These are phyloP conservation scores for Formica selysi DNA, from an alignment of 1,140 invertebrate genomes.

Conservation along the genomic window DNA sequence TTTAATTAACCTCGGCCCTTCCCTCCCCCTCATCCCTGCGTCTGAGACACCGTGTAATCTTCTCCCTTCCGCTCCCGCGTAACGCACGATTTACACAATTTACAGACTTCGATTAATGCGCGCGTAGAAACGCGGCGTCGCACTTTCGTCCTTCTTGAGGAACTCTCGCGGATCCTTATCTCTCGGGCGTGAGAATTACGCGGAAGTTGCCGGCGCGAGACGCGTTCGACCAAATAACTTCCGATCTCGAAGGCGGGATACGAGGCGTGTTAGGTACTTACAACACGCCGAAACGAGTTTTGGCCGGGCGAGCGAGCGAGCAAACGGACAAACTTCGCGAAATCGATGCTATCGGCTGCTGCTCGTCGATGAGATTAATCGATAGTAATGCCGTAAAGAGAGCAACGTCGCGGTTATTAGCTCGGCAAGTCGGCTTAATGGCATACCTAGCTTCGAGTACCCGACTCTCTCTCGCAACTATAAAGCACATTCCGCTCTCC, in stretches of 20 bases:
- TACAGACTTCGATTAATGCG: conserved; percentile 26
- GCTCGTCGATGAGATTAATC: conserved; percentile 72
- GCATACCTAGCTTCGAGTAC: conserved; percentile 48
- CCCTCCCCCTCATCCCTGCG: not conserved
- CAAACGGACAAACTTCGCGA: conserved; percentile 42
- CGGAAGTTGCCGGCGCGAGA: conserved; percentile 32
- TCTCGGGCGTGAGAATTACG: conserved; percentile 28
- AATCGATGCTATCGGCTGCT: conserved; percentile 41
- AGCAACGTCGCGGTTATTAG: conserved; percentile 70
- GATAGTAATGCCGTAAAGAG: conserved; percentile 69
- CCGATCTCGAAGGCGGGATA: conserved; percentile 1
- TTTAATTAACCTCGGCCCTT: conserved; percentile 45
- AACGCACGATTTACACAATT: conserved; percentile 3
- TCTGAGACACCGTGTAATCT: conserved; percentile 14
- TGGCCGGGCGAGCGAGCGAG: not conserved
- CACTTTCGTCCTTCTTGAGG: conserved; percentile 8
- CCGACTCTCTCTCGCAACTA: conserved; percentile 24
- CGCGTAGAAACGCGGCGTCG: not conserved
- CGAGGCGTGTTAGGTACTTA: not conserved
- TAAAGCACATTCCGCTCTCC: conserved; percentile 44
- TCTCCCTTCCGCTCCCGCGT: not conserved
- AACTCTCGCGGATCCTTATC: conserved; percentile 28
- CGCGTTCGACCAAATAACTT: conserved; percentile 35
- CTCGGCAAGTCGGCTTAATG: conserved; percentile 69
- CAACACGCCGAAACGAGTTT: conserved; percentile 12